Base-by-base conservation (phyloP, 2,888 invertebrate species). In the Colostygia pectinataria region DNA sequence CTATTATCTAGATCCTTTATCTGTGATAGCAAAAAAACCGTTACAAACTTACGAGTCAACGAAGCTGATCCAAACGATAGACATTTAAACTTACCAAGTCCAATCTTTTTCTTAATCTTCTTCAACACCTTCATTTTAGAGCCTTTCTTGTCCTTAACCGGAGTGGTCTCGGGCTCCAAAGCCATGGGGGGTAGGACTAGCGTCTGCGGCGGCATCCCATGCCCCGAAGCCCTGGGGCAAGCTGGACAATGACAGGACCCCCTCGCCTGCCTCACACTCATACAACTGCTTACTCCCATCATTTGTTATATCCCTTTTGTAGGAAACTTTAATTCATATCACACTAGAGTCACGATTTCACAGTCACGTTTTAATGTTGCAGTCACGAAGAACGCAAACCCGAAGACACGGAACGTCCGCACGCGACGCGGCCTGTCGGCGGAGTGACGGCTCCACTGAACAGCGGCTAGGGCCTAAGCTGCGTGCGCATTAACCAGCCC, bases 81-180 rank as follows among this genome's bases (percentile, higher is more conserved):
- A n/a, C n/a, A n/a, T n/a, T 15, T 33, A 4, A 82, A 66, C 96
- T 93, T 86, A 96, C 97, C 96, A 81, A 97, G 85, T 69, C 97
- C 96, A 80, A 97, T 96, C 73, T 95, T 95, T 72, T 94, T 94
- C 84, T 96, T 96, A 71, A 97, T 95, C 80, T 96, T 97, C 92
- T 97, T 97, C 57, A 97, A 88, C 55, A 97, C 95, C 91, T 96
- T 96, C 95, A 97, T 96, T 90, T 96, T 96, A 1, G 90, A 90
- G 7, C 89, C 88, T 47, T 90, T 90, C 58, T 87, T 88, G 59
- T 88, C 85, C 69, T 89, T 87, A 0, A 88, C 83, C 1, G 85
- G 84, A n/a, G 86, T 83, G 0, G 77, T 83, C 65, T 88, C 84
- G 1, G 84, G 86, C 57, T 87, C 90, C 63, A 88, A 20, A 1